phyloP scores from a whole-genome alignment of 2,113 vertebrate genomes.

The Crotophaga sulcirostris region DNA sequence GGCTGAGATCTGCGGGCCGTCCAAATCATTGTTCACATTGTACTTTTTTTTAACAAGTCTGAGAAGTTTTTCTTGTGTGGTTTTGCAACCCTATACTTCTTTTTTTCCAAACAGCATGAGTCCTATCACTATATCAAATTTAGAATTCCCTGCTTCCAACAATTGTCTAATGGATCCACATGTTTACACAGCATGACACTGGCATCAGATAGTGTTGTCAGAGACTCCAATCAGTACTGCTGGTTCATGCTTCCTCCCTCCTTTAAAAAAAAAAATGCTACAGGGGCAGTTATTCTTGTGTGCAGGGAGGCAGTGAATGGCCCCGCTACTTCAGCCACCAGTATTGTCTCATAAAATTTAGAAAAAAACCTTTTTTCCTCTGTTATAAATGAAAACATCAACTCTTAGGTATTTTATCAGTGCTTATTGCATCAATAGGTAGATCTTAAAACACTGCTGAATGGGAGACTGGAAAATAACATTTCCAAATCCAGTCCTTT shows the following conservation, averaged over 20 bases:
- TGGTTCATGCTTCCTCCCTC: not conserved
- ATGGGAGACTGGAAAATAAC: not conserved
- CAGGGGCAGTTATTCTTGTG: not conserved
- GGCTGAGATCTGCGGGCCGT: not conserved
- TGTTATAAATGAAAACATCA: not conserved
- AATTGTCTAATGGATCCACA: slow-evolving; percentile 32
- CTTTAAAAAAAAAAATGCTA: not conserved
- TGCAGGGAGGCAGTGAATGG: not conserved
- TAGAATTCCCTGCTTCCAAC: slow-evolving; percentile 39
- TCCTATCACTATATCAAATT: slow-evolving; percentile 40
- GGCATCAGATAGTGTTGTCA: not conserved
- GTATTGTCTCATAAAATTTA: not conserved
- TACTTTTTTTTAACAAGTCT: not conserved
- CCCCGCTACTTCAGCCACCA: not conserved
- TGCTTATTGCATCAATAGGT: not conserved
- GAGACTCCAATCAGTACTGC: not conserved
- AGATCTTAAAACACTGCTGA: not conserved
- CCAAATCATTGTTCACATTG: not conserved
- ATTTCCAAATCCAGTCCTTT: not conserved
- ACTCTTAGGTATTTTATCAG: not conserved
- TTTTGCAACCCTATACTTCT: not conserved
- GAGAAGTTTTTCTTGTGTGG: not conserved
- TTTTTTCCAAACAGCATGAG: not conserved
- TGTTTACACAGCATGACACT: slow-evolving; percentile 43
- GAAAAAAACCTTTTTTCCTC: not conserved